Conservation (phyloP, 2,113 vertebrate species). For the Hydropotes inermis region DNA sequence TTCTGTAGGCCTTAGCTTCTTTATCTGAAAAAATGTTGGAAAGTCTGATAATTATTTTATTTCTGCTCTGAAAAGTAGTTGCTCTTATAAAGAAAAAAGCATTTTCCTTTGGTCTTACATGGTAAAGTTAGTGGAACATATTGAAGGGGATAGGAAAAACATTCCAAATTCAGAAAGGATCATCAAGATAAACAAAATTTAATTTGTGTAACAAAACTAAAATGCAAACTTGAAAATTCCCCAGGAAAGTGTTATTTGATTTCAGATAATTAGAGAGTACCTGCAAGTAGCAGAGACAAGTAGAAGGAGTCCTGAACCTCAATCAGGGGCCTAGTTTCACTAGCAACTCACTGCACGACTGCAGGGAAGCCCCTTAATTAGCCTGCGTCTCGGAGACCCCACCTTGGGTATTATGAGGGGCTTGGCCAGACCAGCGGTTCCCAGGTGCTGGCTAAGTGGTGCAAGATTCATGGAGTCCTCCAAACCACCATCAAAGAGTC, state of each 20-base stretch:
- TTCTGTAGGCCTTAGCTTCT: not conserved
- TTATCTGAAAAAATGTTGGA: not conserved
- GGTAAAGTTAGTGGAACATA: not conserved
- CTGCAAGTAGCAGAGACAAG: not conserved
- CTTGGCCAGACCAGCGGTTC: not conserved
- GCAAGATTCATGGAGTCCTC: not conserved
- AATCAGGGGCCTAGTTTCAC: not conserved
- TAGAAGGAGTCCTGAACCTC: not conserved
- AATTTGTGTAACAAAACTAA: conserved; percentile 1
- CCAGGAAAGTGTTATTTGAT: not conserved
- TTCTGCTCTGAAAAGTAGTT: conserved; percentile 14
- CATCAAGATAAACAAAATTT: conserved; percentile 6
- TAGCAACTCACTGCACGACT: not conserved
- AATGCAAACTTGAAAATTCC: conserved; percentile 16
- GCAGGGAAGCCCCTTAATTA: not conserved
- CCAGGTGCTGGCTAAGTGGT: not conserved
- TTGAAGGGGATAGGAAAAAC: not conserved
- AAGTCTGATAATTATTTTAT: conserved; percentile 24
- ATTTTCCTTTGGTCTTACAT: not conserved
- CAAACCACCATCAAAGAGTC: not conserved
- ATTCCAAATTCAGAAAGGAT: not conserved
- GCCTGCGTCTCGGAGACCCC: not conserved
- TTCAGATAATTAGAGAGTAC: not conserved
- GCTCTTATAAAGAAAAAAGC: not conserved
- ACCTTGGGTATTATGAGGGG: not conserved